A percentile compares a stretch with the other conserved stretches of the same genome.
phyloP scores from a whole-genome alignment of 2,113 vertebrate genomes.

The Sinosuthora webbiana region DNA sequence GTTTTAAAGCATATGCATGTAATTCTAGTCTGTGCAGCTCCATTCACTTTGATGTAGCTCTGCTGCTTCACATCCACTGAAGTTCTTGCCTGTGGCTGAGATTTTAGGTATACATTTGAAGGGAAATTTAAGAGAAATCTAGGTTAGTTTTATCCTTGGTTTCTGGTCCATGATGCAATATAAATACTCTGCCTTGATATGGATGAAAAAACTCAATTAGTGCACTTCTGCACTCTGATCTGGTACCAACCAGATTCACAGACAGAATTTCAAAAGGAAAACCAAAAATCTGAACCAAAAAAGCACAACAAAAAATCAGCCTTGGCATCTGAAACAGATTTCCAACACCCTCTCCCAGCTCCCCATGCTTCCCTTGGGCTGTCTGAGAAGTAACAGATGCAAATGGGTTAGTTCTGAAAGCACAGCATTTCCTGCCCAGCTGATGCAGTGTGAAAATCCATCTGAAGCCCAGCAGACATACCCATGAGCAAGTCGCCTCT shows the following conservation, averaged over 20 bases:
- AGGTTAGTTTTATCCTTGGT: neutral
- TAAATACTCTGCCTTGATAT: neutral
- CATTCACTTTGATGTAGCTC: neutral
- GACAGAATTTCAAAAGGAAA: neutral
- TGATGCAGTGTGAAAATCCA: slow-evolving; percentile 32
- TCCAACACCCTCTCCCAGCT: neutral
- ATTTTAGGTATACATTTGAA: neutral
- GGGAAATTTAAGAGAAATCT: neutral
- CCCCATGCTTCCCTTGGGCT: neutral
- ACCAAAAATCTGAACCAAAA: neutral
- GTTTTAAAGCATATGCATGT: neutral
- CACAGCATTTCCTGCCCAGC: slow-evolving; percentile 11
- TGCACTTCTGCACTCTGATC: neutral
- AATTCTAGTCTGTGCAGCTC: neutral
- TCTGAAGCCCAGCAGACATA: slow-evolving; percentile 35
- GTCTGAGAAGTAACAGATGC: slow-evolving; percentile 17
- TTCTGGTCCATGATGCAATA: neutral
- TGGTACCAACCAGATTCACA: neutral
- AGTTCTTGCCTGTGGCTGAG: neutral
- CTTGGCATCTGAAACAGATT: neutral
- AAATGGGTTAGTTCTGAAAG: slow-evolving; percentile 10
- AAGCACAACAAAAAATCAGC: neutral
- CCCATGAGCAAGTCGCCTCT: neutral
- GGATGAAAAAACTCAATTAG: neutral
- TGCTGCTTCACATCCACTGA: neutral